Conservation (phyloP, 2,888 invertebrate species). For the Malthinus flaveolus region DNA sequence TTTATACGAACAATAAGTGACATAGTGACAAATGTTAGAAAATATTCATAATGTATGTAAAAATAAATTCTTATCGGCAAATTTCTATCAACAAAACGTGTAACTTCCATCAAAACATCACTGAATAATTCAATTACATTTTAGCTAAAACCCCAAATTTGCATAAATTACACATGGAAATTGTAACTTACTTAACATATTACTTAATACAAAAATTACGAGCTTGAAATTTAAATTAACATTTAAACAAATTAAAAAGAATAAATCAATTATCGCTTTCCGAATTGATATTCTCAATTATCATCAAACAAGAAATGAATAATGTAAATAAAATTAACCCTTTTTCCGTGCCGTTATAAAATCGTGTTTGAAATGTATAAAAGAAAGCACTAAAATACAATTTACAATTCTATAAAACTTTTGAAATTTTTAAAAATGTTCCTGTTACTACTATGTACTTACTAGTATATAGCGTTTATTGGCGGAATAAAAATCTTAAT, state of each 20-base stretch:
- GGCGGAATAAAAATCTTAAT: constrained; percentile 28
- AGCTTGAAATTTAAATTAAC: constrained; percentile 23
- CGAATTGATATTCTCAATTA: not conserved
- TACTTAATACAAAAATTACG: constrained; percentile 13
- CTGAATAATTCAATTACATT: constrained; percentile 3
- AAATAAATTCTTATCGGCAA: no score
- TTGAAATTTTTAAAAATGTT: constrained; percentile 23
- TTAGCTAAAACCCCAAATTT: not conserved
- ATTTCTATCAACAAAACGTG: no score
- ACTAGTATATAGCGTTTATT: no score
- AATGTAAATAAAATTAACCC: not conserved
- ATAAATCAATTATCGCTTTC: constrained; percentile 12
- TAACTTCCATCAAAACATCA: not conserved
- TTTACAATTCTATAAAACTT: constrained; percentile 6
- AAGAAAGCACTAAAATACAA: constrained; percentile 1
- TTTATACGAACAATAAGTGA: no score
- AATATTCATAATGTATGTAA: no score
- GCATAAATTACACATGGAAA: constrained; percentile 9
- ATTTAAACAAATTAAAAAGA: constrained; percentile 22
- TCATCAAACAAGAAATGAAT: not conserved
- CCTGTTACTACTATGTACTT: constrained; percentile 16
- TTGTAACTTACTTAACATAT: constrained; percentile 19
- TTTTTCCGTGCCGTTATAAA: no score
- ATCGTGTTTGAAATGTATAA: not conserved
- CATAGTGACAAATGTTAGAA: no score